A percentile compares a stretch with the other conserved stretches of the same genome.
Conservation (phyloP, 2,888 invertebrate genomes). For the Luperina nickerlii region DNA sequence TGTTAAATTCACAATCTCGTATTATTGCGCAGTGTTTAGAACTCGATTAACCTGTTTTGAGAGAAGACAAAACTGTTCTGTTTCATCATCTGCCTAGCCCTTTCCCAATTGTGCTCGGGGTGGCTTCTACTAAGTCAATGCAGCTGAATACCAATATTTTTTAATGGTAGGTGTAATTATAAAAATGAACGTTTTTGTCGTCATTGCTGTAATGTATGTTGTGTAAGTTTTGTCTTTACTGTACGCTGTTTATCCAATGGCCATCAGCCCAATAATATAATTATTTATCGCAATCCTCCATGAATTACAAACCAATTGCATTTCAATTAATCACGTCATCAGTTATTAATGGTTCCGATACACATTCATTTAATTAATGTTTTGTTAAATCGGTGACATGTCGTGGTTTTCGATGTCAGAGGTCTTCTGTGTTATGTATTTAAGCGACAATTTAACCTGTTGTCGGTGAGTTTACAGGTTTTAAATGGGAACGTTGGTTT, state of each 20-base stretch:
- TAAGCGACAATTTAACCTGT: neutral
- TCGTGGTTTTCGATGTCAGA: slow-evolving; percentile 10
- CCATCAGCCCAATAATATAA: neutral
- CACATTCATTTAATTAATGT: slow-evolving; percentile 11
- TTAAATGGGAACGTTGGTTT: neutral
- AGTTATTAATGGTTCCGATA: slow-evolving; percentile 25
- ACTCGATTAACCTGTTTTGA: neutral
- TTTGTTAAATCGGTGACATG: slow-evolving; percentile 10
- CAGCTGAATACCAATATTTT: neutral
- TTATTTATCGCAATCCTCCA: slow-evolving; percentile 1
- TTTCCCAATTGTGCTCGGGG: neutral
- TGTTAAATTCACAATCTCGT: neutral
- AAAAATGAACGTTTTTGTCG: neutral
- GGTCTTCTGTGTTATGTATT: neutral
- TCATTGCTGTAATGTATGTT: neutral
- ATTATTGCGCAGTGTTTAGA: neutral
- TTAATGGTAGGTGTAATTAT: too few species aligned
- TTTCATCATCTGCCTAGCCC: neutral
- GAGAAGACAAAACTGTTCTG: neutral
- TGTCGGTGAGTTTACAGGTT: neutral
- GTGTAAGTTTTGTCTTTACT: neutral
- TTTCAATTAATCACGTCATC: slow-evolving; percentile 26
- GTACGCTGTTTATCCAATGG: neutral
- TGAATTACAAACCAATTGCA: slow-evolving; percentile 26
- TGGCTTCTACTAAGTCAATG: too few species aligned